Evolutionary conservation across 2,888 invertebrate genomes (phyloP).

Genomic region (Trichopria drosophilae): DNA sequence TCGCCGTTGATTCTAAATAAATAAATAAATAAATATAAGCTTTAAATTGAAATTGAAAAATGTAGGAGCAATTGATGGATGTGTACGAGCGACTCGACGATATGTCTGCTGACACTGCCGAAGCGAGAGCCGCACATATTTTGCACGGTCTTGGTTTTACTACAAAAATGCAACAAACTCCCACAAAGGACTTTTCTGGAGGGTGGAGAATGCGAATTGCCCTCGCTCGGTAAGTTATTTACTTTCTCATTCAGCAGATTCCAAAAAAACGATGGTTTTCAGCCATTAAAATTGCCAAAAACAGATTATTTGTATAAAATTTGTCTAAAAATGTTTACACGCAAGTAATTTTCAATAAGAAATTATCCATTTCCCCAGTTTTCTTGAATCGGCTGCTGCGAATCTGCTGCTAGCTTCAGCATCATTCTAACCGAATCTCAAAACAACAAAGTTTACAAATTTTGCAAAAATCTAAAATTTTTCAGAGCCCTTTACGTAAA

Average conservation of each 20-base stretch:
- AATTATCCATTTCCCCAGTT: not conserved
- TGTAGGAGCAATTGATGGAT: conserved; percentile 94
- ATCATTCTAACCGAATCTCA: too few species aligned
- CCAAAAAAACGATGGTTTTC: not conserved
- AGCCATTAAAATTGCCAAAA: too few species aligned
- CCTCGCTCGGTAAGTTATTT: conserved; percentile 67
- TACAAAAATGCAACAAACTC: conserved; percentile 80
- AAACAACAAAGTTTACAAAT: not conserved
- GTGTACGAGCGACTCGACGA: conserved; percentile 97
- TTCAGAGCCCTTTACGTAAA: conserved; percentile 90
- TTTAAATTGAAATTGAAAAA: too few species aligned
- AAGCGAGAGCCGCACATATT: conserved; percentile 91
- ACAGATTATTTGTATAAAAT: not conserved
- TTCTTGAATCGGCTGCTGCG: too few species aligned
- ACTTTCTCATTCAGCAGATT: not conserved
- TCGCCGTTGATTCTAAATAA: too few species aligned
- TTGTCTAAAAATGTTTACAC: conserved; percentile 4
- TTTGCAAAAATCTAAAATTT: not conserved
- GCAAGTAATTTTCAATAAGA: conserved; percentile 5
- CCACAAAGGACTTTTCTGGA: conserved; percentile 87
- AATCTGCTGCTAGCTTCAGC: too few species aligned
- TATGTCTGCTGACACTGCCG: conserved; percentile 93
- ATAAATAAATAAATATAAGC: too few species aligned
- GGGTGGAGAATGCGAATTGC: conserved; percentile 99
- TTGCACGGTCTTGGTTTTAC: conserved; percentile 96